Percentiles rank a stretch among this genome's conserved stretches.
Conservation (phyloP, 2,113 vertebrate genomes). For the Machaerirhynchus nigripectus region DNA sequence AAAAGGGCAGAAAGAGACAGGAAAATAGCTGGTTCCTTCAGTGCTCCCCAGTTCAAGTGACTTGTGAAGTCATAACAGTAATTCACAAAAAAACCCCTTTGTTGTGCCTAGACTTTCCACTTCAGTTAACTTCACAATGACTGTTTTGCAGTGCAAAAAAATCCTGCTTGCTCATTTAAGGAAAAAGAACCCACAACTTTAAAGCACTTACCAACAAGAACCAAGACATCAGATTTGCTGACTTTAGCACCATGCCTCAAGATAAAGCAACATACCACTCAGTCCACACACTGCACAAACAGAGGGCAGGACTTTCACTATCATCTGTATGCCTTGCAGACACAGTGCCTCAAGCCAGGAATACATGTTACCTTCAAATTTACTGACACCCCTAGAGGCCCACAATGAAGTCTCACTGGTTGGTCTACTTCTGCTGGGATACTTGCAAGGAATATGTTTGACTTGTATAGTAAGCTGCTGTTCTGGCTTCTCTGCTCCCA, state of each 20-base stretch:
- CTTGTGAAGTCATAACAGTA: not conserved
- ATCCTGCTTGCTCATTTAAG: not conserved
- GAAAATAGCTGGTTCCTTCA: not conserved
- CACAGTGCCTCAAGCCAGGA: not conserved
- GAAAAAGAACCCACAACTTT: not conserved
- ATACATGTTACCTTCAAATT: not conserved
- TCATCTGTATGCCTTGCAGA: not conserved
- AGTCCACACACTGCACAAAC: not conserved
- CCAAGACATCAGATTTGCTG: not conserved
- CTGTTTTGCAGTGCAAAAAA: not conserved
- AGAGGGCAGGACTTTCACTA: not conserved
- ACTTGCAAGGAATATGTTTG: not conserved
- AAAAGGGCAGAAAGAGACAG: not conserved
- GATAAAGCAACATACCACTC: not conserved
- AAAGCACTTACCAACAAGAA: not conserved
- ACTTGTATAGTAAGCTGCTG: not conserved
- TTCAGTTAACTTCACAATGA: not conserved
- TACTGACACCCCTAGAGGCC: not conserved
- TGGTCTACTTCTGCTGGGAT: not conserved
- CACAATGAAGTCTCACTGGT: not conserved
- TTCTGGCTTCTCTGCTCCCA: not conserved
- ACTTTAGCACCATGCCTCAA: not conserved
- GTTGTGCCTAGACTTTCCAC: not conserved
- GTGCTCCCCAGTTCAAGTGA: not conserved
- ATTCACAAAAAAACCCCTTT: not conserved